Evolutionary conservation across 2,888 invertebrate genomes (phyloP).

Genomic region (Conistra vaccinii): DNA sequence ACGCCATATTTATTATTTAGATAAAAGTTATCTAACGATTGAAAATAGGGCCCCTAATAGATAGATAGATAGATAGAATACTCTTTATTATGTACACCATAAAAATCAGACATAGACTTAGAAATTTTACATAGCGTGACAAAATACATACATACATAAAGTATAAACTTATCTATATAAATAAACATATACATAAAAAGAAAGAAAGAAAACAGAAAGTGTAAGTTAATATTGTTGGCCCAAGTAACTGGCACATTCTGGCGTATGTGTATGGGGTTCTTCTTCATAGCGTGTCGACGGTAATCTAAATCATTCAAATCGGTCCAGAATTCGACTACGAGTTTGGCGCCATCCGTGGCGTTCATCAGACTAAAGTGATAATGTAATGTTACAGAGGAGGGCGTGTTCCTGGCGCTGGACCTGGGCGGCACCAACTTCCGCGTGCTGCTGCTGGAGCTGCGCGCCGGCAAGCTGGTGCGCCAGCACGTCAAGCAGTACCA

Average conservation of each 20-base stretch:
- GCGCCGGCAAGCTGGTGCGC: constrained; percentile 88
- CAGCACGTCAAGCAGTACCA: constrained; percentile 92
- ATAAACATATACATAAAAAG: too few relatives aligned
- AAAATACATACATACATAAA: too few relatives aligned
- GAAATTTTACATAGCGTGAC: too few relatives aligned
- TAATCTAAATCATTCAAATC: not conserved
- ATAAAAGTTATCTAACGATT: not conserved
- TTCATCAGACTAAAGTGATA: not conserved
- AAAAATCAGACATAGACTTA: too few relatives aligned
- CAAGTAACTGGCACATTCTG: too few relatives aligned
- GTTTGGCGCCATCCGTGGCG: not conserved
- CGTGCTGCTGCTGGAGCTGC: constrained; percentile 92
- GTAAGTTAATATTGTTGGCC: too few relatives aligned
- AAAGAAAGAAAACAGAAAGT: too few relatives aligned
- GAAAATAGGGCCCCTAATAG: not conserved
- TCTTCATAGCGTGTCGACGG: not conserved
- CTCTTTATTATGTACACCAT: too few relatives aligned
- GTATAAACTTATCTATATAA: too few relatives aligned
- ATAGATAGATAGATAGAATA: too few relatives aligned
- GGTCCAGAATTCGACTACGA: not conserved
- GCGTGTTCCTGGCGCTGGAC: constrained; percentile 94
- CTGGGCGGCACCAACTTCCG: constrained; percentile 96
- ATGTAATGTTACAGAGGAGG: constrained; percentile 90
- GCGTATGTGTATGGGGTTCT: not conserved
- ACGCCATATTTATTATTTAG: not conserved